Evolutionary conservation across 2,888 invertebrate genomes (phyloP).

Genomic region (Nasonovia ribisnigri): DNA sequence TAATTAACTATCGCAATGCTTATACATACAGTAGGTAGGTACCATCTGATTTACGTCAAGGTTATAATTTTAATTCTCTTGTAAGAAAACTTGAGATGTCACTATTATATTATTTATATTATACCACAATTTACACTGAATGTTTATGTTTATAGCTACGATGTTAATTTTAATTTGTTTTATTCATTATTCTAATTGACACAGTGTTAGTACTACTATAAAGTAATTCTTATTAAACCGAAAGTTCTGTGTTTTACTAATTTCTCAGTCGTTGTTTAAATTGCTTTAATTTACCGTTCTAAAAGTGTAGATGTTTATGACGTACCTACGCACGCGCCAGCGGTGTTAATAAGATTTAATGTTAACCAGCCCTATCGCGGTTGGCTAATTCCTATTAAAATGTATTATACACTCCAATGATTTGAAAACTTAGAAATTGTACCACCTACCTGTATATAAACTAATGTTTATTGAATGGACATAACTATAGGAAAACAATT

Average conservation of each 20-base stretch:
- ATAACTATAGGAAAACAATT: neutral
- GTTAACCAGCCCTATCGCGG: neutral
- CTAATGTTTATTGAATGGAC: neutral
- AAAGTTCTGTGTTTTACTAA: neutral
- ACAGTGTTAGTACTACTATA: neutral
- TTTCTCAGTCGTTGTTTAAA: neutral
- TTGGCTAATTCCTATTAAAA: conserved; percentile 35
- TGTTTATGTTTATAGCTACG: neutral
- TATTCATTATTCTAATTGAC: conserved; percentile 23
- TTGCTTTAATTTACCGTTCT: conserved; percentile 18
- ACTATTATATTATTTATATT: neutral
- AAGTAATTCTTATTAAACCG: conserved; percentile 1
- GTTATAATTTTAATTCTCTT: neutral
- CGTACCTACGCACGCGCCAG: neutral
- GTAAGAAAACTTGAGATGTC: neutral
- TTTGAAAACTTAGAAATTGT: conserved; percentile 28
- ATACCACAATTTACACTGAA: neutral
- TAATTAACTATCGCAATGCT: neutral
- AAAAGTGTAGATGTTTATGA: conserved; percentile 29
- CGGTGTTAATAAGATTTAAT: conserved; percentile 31
- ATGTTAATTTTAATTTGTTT: conserved; percentile 31
- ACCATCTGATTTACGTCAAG: neutral
- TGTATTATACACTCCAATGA: neutral
- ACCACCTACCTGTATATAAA: neutral
- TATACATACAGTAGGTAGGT: too few species aligned